phyloP scores from a whole-genome alignment of 2,797 vertebrate species.

The Malurus leucopterus region DNA sequence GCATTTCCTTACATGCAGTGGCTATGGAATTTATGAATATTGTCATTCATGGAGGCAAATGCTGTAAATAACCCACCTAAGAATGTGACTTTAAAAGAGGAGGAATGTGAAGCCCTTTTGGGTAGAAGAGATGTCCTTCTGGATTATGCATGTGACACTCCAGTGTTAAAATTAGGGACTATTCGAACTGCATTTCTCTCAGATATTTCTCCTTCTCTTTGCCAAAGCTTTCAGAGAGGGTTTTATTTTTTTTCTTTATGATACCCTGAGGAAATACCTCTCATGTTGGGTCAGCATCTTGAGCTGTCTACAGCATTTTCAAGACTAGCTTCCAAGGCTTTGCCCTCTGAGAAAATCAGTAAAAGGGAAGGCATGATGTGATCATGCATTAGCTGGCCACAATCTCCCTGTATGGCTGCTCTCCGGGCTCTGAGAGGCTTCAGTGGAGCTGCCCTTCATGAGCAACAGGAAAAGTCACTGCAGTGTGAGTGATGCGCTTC shows the following conservation, averaged over 20 bases:
- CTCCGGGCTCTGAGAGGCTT: not conserved
- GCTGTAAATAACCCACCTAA: constrained; percentile 23
- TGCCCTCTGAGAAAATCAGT: constrained; percentile 16
- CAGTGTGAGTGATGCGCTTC: not conserved
- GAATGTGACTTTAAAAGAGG: not conserved
- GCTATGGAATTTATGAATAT: not conserved
- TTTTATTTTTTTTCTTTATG: constrained; percentile 7
- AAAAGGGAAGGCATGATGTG: not conserved
- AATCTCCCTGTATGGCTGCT: not conserved
- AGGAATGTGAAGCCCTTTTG: constrained; percentile 13
- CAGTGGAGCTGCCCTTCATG: not conserved
- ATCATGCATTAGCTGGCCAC: not conserved
- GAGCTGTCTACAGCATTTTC: constrained; percentile 29
- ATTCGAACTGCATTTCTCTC: not conserved
- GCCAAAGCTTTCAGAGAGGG: not conserved
- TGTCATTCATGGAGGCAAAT: not conserved
- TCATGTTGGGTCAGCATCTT: constrained; percentile 50
- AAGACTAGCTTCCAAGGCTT: constrained; percentile 19
- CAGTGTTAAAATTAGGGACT: constrained; percentile 22
- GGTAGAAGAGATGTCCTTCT: constrained; percentile 25
- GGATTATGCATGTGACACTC: not conserved
- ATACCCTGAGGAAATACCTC: constrained; percentile 38
- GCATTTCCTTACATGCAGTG: not conserved
- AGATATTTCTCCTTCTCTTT: not conserved
- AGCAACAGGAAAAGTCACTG: not conserved